Evolutionary conservation across 2,888 invertebrate species (phyloP).

Genomic region (Pardosa pseudoannulata): DNA sequence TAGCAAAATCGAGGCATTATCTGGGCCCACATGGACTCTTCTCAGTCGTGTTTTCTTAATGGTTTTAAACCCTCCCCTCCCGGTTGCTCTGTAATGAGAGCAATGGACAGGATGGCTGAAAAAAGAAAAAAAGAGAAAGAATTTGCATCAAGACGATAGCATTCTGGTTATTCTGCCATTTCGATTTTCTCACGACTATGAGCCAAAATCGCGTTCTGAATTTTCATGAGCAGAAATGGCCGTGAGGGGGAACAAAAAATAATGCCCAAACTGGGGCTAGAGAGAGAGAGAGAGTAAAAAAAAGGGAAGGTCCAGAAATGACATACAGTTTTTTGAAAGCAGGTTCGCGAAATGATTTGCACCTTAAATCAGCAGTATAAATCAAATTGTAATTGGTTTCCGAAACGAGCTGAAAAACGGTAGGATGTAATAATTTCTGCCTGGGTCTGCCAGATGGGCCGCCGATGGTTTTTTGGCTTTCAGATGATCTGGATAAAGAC

Average conservation of each 20-base stretch:
- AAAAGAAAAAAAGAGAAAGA: conserved; percentile 38
- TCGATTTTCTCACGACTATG: conserved; percentile 67
- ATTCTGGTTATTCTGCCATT: conserved; percentile 57
- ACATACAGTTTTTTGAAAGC: conserved; percentile 33
- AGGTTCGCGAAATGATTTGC: conserved; percentile 45
- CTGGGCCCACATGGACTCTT: conserved; percentile 36
- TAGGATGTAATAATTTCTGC: not conserved
- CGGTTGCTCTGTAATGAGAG: conserved; percentile 36
- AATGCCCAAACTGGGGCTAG: not conserved
- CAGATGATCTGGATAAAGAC: not conserved
- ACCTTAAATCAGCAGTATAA: conserved; percentile 20
- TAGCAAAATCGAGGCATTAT: conserved; percentile 57
- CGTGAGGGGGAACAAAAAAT: conserved; percentile 6
- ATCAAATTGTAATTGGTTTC: conserved; percentile 27
- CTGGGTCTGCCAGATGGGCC: too few species aligned
- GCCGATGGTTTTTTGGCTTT: too few species aligned
- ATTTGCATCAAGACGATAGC: conserved; percentile 55
- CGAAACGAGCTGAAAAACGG: not conserved
- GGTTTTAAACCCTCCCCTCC: conserved; percentile 43
- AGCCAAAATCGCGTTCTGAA: conserved; percentile 63
- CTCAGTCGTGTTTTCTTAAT: conserved; percentile 59
- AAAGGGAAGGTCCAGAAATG: conserved; percentile 32
- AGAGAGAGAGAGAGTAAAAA: not conserved
- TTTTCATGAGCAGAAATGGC: conserved; percentile 62
- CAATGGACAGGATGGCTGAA: conserved; percentile 35